These are phyloP conservation scores for Drosophila micromelanica DNA, from an alignment of 1,140 invertebrate genomes.

Conservation along the genomic window DNA sequence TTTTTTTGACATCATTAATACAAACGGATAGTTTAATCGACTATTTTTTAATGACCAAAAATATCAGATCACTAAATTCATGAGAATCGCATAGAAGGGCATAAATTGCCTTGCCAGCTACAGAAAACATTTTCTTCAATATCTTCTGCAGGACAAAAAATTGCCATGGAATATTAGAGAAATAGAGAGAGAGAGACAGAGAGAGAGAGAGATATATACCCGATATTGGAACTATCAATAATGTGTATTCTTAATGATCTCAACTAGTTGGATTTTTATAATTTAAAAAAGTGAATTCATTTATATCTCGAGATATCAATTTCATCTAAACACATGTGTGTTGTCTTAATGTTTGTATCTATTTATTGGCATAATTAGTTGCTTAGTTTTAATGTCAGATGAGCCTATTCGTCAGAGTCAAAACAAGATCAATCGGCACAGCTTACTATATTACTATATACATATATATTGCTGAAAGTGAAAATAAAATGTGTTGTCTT, in stretches of 20 bases:
- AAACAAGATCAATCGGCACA: not conserved
- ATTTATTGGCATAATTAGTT: not conserved
- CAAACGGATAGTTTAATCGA: no score
- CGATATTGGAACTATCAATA: no score
- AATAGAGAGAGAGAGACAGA: no score
- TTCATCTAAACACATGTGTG: not conserved
- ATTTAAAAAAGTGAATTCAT: not conserved
- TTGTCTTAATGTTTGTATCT: not conserved
- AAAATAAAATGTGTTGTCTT: not conserved
- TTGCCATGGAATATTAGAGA: no score
- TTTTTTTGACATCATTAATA: no score
- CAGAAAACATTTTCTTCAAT: no score
- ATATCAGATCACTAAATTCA: no score
- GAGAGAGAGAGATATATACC: no score
- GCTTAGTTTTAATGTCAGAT: not conserved
- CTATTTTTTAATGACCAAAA: no score
- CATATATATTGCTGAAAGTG: not conserved
- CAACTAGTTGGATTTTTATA: not conserved
- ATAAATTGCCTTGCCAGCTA: no score
- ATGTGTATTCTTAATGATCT: not conserved
- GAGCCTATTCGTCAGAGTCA: not conserved
- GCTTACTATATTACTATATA: slow-evolving; percentile 2
- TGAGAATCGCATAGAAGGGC: no score
- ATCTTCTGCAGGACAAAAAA: no score
- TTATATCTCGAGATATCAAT: not conserved